These are phyloP conservation scores for Ellobium chinense DNA, from an alignment of 2,888 invertebrate genomes.

Conservation along the genomic window DNA sequence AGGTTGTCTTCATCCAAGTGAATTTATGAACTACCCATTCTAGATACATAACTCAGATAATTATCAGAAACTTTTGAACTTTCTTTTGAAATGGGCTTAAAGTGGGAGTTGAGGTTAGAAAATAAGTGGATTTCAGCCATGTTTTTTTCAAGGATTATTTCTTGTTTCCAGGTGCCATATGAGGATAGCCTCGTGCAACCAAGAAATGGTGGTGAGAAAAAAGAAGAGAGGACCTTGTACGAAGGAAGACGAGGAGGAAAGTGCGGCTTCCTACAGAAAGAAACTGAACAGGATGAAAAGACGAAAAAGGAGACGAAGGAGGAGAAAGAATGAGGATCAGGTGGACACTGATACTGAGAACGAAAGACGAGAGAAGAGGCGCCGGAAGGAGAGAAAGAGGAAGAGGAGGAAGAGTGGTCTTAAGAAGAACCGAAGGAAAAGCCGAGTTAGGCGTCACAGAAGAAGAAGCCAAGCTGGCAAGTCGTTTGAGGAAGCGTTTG, in stretches of 20 bases:
- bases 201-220: constrained; percentile 16
- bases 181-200: constrained; percentile 27
- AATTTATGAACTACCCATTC: no score
- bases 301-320: background rate
- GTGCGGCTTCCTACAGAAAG: background rate
- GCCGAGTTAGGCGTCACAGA: background rate
- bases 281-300: background rate
- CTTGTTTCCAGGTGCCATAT: constrained; percentile 29
- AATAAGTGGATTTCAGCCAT: no score
- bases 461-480: background rate
- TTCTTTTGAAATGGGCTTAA: no score
- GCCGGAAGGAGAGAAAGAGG: constrained; percentile 3
- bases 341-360: background rate
- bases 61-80: no score
- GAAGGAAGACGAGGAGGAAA: background rate
- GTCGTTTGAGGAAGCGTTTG: constrained; percentile 24
- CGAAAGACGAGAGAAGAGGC: background rate
- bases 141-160: no score
- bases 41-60: no score
- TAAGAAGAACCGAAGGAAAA: constrained; percentile 5
- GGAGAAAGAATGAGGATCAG: constrained; percentile 4
- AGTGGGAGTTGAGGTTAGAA: no score
- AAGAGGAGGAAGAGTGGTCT: constrained; percentile 12
- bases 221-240: constrained; percentile 15
- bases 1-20: no score